Evolutionary conservation across 2,888 invertebrate genomes (phyloP).

Genomic region (Dasysyrphus albostriatus): DNA sequence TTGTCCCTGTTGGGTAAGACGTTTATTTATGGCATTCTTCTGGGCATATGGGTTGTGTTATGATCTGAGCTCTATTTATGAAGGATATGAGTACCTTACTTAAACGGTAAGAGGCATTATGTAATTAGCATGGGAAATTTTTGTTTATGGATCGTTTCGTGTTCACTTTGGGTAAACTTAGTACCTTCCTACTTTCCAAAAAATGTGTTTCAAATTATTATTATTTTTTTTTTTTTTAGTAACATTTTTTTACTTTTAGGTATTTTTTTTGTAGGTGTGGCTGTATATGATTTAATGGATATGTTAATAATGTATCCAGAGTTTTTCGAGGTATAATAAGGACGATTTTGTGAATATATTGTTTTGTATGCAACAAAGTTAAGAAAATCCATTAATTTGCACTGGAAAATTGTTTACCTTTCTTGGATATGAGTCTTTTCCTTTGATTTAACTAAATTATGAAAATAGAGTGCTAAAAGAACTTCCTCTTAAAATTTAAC

Average conservation of each 20-base stretch:
- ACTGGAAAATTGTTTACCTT: too few species aligned
- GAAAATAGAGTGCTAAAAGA: too few species aligned
- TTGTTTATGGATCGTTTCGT: slow-evolving; percentile 36
- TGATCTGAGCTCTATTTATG: slow-evolving; percentile 27
- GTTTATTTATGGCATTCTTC: slow-evolving; percentile 33
- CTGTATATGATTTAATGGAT: background rate
- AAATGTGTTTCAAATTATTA: slow-evolving; percentile 40
- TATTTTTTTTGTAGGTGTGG: slow-evolving; percentile 36
- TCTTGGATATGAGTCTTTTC: too few species aligned
- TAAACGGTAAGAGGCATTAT: slow-evolving; percentile 50
- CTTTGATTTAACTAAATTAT: too few species aligned
- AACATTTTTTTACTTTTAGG: background rate
- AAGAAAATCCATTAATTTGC: too few species aligned
- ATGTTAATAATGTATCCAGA: too few species aligned
- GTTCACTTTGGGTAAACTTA: slow-evolving; percentile 2
- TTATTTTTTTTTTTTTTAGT: background rate
- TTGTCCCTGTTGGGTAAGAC: slow-evolving; percentile 23
- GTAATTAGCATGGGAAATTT: slow-evolving; percentile 65
- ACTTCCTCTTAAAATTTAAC: too few species aligned
- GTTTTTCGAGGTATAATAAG: too few species aligned
- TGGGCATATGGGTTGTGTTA: slow-evolving; percentile 45
- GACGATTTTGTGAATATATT: too few species aligned
- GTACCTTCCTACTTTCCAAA: background rate
- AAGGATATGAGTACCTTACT: slow-evolving; percentile 16
- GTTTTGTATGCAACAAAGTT: too few species aligned